These are phyloP conservation scores for Polyergus mexicanus DNA, from an alignment of 1,140 invertebrate genomes.

Conservation along the genomic window DNA sequence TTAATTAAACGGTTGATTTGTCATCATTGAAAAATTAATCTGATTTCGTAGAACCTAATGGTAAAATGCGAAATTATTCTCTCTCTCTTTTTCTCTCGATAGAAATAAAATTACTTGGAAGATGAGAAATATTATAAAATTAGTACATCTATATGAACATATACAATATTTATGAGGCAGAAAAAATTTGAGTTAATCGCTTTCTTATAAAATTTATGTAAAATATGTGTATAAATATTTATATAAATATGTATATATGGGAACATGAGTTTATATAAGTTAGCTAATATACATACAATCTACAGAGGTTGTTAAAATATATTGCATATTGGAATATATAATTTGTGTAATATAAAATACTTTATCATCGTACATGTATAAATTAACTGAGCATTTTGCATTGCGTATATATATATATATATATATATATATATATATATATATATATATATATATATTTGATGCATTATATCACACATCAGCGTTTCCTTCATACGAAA, in stretches of 20 bases:
- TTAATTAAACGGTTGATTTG: constrained; percentile 1
- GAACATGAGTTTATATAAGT: not conserved
- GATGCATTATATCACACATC: not conserved
- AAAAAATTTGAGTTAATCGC: not conserved
- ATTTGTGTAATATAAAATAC: not conserved
- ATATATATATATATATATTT: no score
- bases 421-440: no score
- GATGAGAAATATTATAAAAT: not conserved
- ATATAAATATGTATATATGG: no score
- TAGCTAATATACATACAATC: not conserved
- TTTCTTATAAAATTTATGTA: not conserved
- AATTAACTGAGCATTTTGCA: not conserved
- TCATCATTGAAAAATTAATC: not conserved
- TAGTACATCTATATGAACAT: not conserved
- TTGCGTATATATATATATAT: no score
- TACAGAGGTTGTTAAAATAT: not conserved
- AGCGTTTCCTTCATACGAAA: not conserved
- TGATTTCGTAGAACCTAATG: not conserved
- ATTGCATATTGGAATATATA: not conserved
- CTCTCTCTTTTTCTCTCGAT: no score
- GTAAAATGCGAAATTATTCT: not conserved
- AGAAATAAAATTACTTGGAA: constrained; percentile 20
- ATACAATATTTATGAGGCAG: not conserved
- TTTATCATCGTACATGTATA: not conserved
- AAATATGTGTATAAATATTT: no score